These are phyloP conservation scores for Phlogophora meticulosa DNA, from an alignment of 2,888 invertebrate species.

Conservation along the genomic window DNA sequence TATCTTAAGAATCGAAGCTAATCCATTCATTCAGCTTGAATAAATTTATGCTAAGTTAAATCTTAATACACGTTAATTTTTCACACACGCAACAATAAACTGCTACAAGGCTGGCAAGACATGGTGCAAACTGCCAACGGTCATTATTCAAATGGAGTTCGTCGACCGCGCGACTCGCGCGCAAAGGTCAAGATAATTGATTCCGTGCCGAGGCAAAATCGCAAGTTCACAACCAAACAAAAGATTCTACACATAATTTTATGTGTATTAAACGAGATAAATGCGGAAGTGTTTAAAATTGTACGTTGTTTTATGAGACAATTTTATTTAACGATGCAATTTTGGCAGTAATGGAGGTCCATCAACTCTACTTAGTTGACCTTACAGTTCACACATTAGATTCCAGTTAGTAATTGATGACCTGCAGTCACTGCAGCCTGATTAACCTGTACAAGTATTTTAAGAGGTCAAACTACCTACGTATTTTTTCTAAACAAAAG, in stretches of 20 bases:
- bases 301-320: constrained; percentile 14
- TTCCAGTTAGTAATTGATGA: constrained; percentile 1
- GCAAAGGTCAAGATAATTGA: constrained; percentile 78
- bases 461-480: neutral
- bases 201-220: constrained; percentile 53
- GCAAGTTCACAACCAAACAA: constrained; percentile 54
- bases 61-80: constrained; percentile 10
- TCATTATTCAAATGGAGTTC: constrained; percentile 72
- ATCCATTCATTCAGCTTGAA: neutral
- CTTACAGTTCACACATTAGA: constrained; percentile 3
- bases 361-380: constrained; percentile 11
- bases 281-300: constrained; percentile 52
- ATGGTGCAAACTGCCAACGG: constrained; percentile 57
- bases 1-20: constrained; percentile 14
- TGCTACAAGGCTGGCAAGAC: constrained; percentile 37
- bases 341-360: constrained; percentile 2
- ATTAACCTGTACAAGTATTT: neutral
- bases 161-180: constrained; percentile 68
- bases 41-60: constrained; percentile 1
- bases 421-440: neutral
- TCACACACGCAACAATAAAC: constrained; percentile 21
- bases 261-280: constrained; percentile 56
- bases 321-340: constrained; percentile 14
- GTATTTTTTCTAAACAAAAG: neutral
- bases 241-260: constrained; percentile 51